Base-by-base conservation (phyloP, 2,113 vertebrate species). In the Trichomycterus rosablanca region DNA sequence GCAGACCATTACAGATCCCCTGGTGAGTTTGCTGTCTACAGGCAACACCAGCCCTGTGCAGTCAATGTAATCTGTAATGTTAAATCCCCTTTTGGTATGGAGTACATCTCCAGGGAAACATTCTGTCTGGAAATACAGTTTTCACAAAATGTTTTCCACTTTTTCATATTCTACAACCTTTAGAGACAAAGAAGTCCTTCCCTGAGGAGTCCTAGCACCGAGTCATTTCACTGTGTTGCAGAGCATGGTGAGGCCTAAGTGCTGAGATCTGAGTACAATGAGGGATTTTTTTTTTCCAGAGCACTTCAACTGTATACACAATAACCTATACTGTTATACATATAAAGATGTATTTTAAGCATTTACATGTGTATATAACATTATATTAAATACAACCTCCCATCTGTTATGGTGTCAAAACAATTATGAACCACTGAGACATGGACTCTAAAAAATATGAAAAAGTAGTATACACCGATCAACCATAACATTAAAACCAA, bases 1-100 rank as follows among this genome's bases (percentile, higher is more conserved):
- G n/a, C 32, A 10, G 5, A 23, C 30, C 39, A 44, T 56, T 24
- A 56, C 26, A 37, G 53, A 2, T 3, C 16, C 49, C 49, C 49
- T 44, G 16, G 39, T 50, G 49, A 15, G 28, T 37, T 19, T 28
- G 6, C 30, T 34, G 49, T 43, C 49, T 63, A 34, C 39, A 44
- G 40, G 12, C n/a, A 37, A 44, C 32, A 23, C n/a, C 28, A 26
- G 48, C 19, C n/a, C 44, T 24, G 7, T 39, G 49, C 42, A 62
- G 49, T 55, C 49, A 63, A 63, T 35, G 32, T 22, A 45, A 54
- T 45, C 61, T 45, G 20, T 23, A 26, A 30, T 45, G 61, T 46
- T 63, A 63, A 54, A 63, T 45, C 61, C 61, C 45, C 49, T 14
- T 7, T 14, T 32, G 48, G 48, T 23, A 42, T 8, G 24, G 2